Base-by-base conservation (phyloP, 2,797 vertebrate genomes). In the Galaxias olidus region DNA sequence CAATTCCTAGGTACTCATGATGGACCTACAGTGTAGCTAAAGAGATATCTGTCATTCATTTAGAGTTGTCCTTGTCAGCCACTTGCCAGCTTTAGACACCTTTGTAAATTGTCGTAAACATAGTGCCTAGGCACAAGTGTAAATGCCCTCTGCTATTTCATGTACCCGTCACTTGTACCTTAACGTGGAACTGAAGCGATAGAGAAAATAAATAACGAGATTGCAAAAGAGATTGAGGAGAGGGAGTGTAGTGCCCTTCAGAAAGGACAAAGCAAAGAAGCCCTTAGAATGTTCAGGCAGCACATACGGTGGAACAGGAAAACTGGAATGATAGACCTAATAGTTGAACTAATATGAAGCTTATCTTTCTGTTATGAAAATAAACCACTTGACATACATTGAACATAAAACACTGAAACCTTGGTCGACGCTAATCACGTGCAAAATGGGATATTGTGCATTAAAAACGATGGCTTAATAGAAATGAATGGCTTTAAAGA, bases 101-200 rank as follows among this genome's bases (percentile, higher is more conserved):
- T 65, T 68, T 80, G 30, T 30, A 30, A 3, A 6, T 30, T 30
- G 76, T 73, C 61, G 72, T 82, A 80, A 71, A 78, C 75, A 73
- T 59, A 76, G 30, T 30, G 30, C 30, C 30, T 30, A 3, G 67
- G 62, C 68, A 50, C 42, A 66, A 45, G 59, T 79, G 69, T 72
- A 58, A 82, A 79, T 60, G 65, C 66, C 53, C 53, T 61, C 60
- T 63, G 74, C 0, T 14, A 76, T 63, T 62, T 63, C 57, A 70
- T 77, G 78, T 57, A 65, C 65, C 75, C 81, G 72, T 74, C 79
- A 71, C 58, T 57, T 17, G 10, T 53, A 58, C 61, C 67, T 83
- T 83, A 81, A 69, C 75, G 75, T 79, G 77, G 58, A 73, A 66
- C 74, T 66, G 62, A 79, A 42, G 63, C 78, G 76, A 77, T 69